Evolutionary conservation across 2,797 vertebrate genomes (phyloP), one percentile per base, ranked within the genome.

Genomic region (Aphelocoma californica): DNA sequence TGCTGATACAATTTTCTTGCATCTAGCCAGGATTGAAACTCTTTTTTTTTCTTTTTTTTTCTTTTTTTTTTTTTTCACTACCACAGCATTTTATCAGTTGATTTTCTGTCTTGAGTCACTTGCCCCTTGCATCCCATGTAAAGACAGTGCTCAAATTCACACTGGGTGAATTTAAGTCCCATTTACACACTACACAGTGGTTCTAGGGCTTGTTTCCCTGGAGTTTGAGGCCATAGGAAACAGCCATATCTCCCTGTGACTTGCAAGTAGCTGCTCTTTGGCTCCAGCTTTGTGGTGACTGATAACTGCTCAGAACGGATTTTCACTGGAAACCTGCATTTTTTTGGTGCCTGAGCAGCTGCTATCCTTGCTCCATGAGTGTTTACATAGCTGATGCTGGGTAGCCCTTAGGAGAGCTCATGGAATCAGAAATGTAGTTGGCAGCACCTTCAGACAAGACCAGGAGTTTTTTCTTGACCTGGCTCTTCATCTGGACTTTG

Each of bases 31-130:
- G 31, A 20, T 2, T 40, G 7, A 73, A 81, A 28, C 9, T n/a
- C 5, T 2, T n/a, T 0, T n/a, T 47, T 64, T 31, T 14, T 0
- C 14, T 40, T 24, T 16, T 16, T 7, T 10, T 14, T 13, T n/a
- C n/a, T n/a, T 10, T 9, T 20, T 20, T 54, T 19, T 16, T 10
- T 9, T 34, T 23, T 9, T 1, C 6, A 23, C 16, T 45, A 62
- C 29, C 21, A 36, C 31, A 81, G 15, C 17, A 60, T 91, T 70
- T 84, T 9, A 44, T 44, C 6, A 40, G 16, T 51, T 56, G 65
- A 9, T 66, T 91, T 81, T 70, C 31, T 66, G 23, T 36, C 56
- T 44, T 70, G 40, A 72, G 70, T 31, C 14, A 14, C 40, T 66
- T 67, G 36, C 12, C 25, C 14, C 0, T 0, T 57, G 38, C 20